These are phyloP conservation scores for Lagopus muta DNA, from an alignment of 2,113 vertebrate genomes.

Conservation along the genomic window DNA sequence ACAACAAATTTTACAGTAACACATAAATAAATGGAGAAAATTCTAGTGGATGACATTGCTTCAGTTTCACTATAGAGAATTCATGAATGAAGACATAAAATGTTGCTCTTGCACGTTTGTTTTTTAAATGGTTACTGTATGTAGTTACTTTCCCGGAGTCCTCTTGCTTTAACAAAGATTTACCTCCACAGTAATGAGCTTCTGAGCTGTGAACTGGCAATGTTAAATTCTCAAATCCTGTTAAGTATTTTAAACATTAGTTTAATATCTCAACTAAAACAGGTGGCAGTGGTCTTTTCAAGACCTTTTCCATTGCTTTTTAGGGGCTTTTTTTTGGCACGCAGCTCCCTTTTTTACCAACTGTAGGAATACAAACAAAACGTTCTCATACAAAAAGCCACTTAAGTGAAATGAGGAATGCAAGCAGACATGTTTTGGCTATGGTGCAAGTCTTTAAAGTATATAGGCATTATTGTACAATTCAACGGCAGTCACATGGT, in stretches of 20 bases:
- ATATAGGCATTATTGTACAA: conserved; percentile 56
- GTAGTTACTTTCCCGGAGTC: background rate
- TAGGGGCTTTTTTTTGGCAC: conserved; percentile 1
- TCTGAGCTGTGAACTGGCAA: background rate
- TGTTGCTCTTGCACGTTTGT: background rate
- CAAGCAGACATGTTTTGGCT: conserved; percentile 74
- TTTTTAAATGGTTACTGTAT: background rate
- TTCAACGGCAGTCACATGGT: conserved; percentile 13
- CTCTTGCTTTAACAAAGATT: background rate
- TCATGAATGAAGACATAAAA: conserved; percentile 16
- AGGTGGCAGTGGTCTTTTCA: conserved; percentile 30
- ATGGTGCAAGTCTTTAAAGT: conserved; percentile 58
- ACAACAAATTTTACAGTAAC: conserved; percentile 26
- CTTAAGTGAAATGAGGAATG: conserved; percentile 76
- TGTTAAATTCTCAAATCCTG: conserved; percentile 39
- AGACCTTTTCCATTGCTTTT: conserved; percentile 25
- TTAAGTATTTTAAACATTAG: conserved; percentile 40
- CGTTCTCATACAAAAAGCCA: conserved; percentile 71
- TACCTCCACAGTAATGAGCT: background rate
- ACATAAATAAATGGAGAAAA: conserved; percentile 37
- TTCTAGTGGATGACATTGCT: background rate
- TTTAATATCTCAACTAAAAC: conserved; percentile 50
- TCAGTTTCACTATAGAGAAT: background rate
- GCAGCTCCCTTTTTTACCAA: conserved; percentile 32
- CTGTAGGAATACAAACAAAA: conserved; percentile 73